These are phyloP conservation scores for Monomorium pharaonis DNA, from an alignment of 1,140 invertebrate species.

Conservation along the genomic window DNA sequence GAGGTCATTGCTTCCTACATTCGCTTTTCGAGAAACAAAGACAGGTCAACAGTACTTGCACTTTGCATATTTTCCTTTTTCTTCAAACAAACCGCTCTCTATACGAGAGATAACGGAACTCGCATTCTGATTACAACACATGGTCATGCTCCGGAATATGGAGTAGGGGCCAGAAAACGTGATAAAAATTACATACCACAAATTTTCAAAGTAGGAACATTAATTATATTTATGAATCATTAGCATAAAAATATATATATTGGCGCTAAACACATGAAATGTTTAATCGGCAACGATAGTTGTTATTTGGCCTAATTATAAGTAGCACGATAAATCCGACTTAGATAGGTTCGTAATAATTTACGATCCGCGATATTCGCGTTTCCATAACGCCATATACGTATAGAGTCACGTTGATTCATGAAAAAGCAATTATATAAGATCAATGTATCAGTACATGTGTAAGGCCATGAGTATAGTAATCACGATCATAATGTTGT, in stretches of 20 bases:
- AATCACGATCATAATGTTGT: constrained; percentile 2
- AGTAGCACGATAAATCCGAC: neutral
- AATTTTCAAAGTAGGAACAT: neutral
- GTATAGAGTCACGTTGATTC: neutral
- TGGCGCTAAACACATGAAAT: neutral
- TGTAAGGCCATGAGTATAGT: neutral
- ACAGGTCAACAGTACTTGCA: neutral
- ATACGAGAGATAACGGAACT: neutral
- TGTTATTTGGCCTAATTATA: neutral
- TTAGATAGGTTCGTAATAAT: neutral
- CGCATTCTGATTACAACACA: neutral
- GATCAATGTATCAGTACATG: neutral
- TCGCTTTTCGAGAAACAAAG: constrained; percentile 25
- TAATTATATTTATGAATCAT: neutral
- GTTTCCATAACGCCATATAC: neutral
- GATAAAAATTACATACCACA: neutral
- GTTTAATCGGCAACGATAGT: neutral
- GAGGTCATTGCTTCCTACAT: neutral
- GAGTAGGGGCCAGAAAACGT: neutral
- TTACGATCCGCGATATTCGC: neutral
- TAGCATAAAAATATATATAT: neutral
- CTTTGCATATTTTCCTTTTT: neutral
- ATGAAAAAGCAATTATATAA: constrained; percentile 25
- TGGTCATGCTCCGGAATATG: neutral
- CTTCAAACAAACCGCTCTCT: constrained; percentile 3